Evolutionary conservation across 2,797 vertebrate genomes (phyloP).

Genomic region (Peromyscus aztecus): DNA sequence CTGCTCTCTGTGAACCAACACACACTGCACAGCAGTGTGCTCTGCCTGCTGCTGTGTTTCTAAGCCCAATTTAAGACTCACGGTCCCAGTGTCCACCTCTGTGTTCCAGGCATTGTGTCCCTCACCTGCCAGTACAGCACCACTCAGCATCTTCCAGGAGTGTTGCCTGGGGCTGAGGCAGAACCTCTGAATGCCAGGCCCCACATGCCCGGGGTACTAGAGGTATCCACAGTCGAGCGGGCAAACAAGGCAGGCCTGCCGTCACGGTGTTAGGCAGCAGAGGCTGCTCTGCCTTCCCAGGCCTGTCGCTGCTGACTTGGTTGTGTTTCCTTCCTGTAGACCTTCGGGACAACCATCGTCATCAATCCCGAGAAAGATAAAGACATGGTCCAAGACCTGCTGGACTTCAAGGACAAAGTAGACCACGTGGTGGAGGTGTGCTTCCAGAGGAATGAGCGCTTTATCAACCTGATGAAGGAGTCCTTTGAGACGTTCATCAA

Average conservation of each 20-base stretch:
- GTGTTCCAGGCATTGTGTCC: neutral
- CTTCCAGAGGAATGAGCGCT: constrained; percentile 92
- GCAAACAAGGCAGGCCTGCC: neutral
- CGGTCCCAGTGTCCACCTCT: neutral
- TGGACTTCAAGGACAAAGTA: constrained; percentile 93
- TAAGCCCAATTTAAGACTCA: neutral
- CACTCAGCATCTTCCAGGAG: neutral
- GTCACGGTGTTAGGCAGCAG: neutral
- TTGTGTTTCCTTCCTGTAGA: constrained; percentile 86
- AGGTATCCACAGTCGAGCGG: neutral
- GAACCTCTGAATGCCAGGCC: neutral
- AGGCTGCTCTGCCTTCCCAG: neutral
- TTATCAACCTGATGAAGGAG: constrained; percentile 92
- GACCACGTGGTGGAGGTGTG: constrained; percentile 91
- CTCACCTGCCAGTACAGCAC: neutral
- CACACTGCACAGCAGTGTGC: neutral
- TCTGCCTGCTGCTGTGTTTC: neutral
- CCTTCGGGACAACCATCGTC: constrained; percentile 91
- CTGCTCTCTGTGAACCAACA: neutral
- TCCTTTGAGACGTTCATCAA: constrained; percentile 93
- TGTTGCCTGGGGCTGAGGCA: neutral
- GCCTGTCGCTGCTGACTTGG: constrained; percentile 59
- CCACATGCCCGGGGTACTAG: too few relatives aligned
- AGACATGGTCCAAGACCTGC: constrained; percentile 92
- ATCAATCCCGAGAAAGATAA: constrained; percentile 93